A percentile compares a stretch with the other conserved stretches of the same genome.
Conservation (phyloP, 2,113 vertebrate species). For the Nibea coibor region DNA sequence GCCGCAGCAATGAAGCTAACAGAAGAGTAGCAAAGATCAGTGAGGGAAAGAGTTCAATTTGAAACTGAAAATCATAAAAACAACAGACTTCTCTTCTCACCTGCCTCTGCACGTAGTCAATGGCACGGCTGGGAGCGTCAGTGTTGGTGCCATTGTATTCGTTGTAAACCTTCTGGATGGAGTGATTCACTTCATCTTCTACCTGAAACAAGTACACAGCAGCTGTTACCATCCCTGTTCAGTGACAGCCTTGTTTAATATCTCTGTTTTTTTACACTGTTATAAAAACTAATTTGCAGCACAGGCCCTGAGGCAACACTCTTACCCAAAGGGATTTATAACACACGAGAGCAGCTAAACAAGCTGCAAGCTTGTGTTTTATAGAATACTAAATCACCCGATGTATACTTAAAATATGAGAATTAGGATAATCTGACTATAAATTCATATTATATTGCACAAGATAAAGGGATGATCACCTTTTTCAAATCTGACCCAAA, state of each 20-base stretch:
- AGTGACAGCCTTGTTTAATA: background rate
- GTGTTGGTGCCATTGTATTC: conserved; percentile 94
- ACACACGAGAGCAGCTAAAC: background rate
- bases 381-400: no score
- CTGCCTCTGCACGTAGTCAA: conserved; percentile 98
- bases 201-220: conserved; percentile 83
- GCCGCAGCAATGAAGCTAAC: conserved; percentile 93
- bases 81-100: conserved; percentile 78
- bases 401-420: no score
- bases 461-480: no score
- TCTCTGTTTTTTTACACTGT: conserved; percentile 11
- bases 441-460: no score
- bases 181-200: conserved; percentile 93
- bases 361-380: no score
- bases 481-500: no score
- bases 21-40: background rate
- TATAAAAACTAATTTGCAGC: conserved; percentile 11
- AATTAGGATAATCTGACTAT: no score
- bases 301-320: background rate
- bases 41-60: background rate
- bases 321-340: background rate
- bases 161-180: conserved; percentile 94
- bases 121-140: conserved; percentile 95
- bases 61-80: background rate
- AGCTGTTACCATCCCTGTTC: background rate